Conservation (phyloP, 1,140 invertebrate species). For the Dolichoris vasculosae region DNA sequence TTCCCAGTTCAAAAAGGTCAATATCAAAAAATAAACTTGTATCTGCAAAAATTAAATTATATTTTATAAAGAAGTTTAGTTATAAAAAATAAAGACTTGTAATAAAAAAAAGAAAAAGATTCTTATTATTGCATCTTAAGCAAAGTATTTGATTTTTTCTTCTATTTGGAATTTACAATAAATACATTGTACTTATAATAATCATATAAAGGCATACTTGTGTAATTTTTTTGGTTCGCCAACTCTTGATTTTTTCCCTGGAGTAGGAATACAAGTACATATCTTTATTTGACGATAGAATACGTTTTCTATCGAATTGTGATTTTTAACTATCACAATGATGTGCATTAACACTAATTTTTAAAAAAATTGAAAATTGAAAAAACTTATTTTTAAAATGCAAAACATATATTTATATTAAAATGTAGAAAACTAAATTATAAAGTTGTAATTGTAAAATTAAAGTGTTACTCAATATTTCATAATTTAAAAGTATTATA, state of each 20-base stretch:
- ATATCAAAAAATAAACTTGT: no score
- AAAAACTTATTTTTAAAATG: not conserved
- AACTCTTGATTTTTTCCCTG: not conserved
- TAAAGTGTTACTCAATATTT: not conserved
- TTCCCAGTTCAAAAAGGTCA: not conserved
- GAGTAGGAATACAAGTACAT: constrained; percentile 34
- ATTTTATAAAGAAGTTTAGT: not conserved
- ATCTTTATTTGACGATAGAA: not conserved
- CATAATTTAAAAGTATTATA: no score
- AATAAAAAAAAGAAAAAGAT: not conserved
- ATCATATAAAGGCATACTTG: constrained; percentile 9
- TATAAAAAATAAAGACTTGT: not conserved
- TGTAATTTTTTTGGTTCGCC: constrained; percentile 39
- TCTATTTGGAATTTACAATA: constrained; percentile 27
- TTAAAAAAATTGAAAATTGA: no score
- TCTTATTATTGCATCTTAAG: constrained; percentile 21
- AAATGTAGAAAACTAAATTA: not conserved
- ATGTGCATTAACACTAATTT: not conserved
- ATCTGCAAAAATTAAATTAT: not conserved
- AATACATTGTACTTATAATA: no score
- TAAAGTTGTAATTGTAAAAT: not conserved
- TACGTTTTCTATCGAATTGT: no score
- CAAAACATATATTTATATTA: not conserved
- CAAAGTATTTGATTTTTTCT: constrained; percentile 24
- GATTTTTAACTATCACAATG: constrained; percentile 18